These are phyloP conservation scores for Pheosia gnoma DNA, from an alignment of 2,888 invertebrate genomes.

Conservation along the genomic window DNA sequence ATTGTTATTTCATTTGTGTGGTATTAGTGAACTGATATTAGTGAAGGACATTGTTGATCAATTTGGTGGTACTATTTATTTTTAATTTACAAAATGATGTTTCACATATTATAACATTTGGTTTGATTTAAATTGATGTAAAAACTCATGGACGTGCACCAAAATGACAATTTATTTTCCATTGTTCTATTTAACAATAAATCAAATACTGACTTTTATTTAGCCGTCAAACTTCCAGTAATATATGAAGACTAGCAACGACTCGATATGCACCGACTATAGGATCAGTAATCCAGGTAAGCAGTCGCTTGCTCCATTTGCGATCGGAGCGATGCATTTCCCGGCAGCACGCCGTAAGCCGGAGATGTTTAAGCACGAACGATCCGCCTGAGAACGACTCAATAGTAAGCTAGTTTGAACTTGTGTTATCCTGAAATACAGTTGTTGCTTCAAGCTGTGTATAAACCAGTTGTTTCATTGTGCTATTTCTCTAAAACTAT, in stretches of 20 bases:
- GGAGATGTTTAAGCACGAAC: neutral
- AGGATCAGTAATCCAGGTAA: neutral
- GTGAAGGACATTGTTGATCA: neutral
- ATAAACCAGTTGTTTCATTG: too few relatives aligned
- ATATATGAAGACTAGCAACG: neutral
- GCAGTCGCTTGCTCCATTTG: neutral
- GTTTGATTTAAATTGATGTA: neutral
- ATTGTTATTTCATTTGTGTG: neutral
- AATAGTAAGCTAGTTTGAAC: neutral
- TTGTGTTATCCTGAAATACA: neutral
- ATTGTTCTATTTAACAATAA: too few relatives aligned
- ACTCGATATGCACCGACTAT: neutral
- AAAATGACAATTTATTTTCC: too few relatives aligned
- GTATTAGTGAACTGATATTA: neutral
- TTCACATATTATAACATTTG: neutral
- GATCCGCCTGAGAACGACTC: neutral
- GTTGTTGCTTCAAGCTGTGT: neutral
- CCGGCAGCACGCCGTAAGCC: neutral
- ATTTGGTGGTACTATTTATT: neutral
- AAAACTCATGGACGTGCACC: neutral
- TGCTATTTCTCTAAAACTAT: too few relatives aligned
- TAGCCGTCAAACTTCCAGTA: too few relatives aligned
- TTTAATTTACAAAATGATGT: neutral
- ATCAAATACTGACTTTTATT: too few relatives aligned
- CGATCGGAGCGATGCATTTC: slow-evolving; percentile 1